Base-by-base conservation (phyloP, 64 coral and sea anemone genomes). In the Stylophora pistillata region DNA sequence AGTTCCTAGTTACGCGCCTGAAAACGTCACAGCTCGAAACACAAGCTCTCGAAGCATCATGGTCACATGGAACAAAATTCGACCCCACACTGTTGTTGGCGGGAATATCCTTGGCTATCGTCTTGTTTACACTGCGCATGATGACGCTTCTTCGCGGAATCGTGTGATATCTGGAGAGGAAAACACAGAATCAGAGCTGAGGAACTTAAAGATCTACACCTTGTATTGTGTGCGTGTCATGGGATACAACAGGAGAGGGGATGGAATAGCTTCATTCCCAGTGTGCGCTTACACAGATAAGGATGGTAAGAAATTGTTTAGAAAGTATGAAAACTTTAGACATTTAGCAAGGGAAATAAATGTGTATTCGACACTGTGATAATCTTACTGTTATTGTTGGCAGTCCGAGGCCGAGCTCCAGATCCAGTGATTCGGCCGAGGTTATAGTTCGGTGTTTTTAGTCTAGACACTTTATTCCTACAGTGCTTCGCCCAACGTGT, bases 21-120 rank as follows among this genome's bases (percentile, higher is more conserved):
- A 80, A 13, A 84, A 89, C 13, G 78, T 94, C 10, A 85, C 55
- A 69, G 87, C 30, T 10, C 84, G 41, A 55, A 94, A 94, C 30
- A 89, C 79, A 6, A 94, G 92, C 62, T 85, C 92, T 34, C 69
- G 72, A 77, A 94, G 92, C 72, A 53, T 94, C 58, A 71, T 59
- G 25, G 92, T 94, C 18, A 85, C 71, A 30, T 94, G 92, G 92
- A 33, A 11, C 5, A 63, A 62, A 71, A 54, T 80, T 66, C 79
- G 41, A 1, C 47, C 23, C n/a, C 28, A 31, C 21, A 65, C 74
- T 12, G 17, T 72, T 1, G 26, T 11, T 52, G 78, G 27, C 58
- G 91, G 78, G 4, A 66, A 57, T 15, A 80, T 94, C 52, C 26
- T 64, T 58, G 87, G 86, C 20, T 94, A 89, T 59, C 79, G 56